phyloP scores from a whole-genome alignment of 2,797 vertebrate species.

The Thamnophis elegans region DNA sequence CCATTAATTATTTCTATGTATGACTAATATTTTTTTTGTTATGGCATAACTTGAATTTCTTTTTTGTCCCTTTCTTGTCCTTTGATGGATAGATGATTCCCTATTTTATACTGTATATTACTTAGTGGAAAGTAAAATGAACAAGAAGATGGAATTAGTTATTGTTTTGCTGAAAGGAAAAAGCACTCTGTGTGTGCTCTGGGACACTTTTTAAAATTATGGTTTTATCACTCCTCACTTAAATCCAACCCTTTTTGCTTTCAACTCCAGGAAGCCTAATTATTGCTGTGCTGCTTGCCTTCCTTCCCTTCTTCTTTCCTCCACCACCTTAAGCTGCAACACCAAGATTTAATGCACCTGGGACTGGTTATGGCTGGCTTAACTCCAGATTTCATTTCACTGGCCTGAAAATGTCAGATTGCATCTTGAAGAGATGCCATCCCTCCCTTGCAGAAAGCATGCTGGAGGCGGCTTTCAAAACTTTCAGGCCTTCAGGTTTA shows the following conservation, averaged over 20 bases:
- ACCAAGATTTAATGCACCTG: background rate
- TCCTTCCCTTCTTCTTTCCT: background rate
- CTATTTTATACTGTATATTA: background rate
- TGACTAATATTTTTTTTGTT: background rate
- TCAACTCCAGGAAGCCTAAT: background rate
- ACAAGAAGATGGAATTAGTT: background rate
- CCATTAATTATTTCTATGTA: background rate
- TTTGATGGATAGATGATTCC: background rate
- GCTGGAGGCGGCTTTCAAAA: conserved; percentile 26
- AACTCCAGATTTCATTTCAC: conserved; percentile 33
- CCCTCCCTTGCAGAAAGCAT: conserved; percentile 9
- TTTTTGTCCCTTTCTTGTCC: background rate
- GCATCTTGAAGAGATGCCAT: conserved; percentile 14
- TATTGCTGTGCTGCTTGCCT: background rate
- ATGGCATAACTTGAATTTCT: background rate
- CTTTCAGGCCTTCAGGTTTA: background rate
- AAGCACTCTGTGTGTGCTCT: background rate
- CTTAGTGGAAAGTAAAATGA: background rate
- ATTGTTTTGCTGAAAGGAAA: background rate
- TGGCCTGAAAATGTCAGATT: conserved; percentile 57
- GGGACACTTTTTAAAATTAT: background rate
- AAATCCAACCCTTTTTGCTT: background rate
- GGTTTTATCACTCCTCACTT: background rate
- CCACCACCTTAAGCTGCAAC: background rate
- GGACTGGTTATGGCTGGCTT: conserved; percentile 31